Conservation (phyloP, 2,797 vertebrate species). For the Chromis chromis region DNA sequence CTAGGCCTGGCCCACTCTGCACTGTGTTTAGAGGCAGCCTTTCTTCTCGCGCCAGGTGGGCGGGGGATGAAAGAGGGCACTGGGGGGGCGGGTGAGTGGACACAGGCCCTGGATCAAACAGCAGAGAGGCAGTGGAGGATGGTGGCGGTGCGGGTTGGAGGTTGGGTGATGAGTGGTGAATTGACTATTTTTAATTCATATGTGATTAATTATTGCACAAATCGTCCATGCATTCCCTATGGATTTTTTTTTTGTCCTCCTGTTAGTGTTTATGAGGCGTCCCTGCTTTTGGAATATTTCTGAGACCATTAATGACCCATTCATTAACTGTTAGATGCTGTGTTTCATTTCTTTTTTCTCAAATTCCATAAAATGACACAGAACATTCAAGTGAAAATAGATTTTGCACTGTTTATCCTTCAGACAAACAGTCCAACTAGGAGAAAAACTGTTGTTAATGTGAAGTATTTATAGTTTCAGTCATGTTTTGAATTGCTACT, state of each 20-base stretch:
- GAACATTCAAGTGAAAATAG: slow-evolving; percentile 19
- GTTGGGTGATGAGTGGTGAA: slow-evolving; percentile 46
- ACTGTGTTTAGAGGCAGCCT: slow-evolving; percentile 72
- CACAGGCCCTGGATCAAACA: slow-evolving; percentile 66
- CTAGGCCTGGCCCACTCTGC: slow-evolving; percentile 66
- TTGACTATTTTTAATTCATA: slow-evolving; percentile 50
- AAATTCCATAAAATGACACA: slow-evolving; percentile 27
- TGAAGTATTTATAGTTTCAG: slow-evolving; percentile 51
- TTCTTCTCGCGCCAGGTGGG: slow-evolving; percentile 82
- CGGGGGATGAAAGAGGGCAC: slow-evolving; percentile 66
- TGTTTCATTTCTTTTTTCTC: slow-evolving; percentile 51
- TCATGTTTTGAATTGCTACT: slow-evolving; percentile 41
- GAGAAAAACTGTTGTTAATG: slow-evolving; percentile 9
- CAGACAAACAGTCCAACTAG: neutral
- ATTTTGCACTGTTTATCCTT: neutral
- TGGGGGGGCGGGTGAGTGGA: slow-evolving; percentile 61
- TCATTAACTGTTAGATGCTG: slow-evolving; percentile 37
- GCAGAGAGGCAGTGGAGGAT: slow-evolving; percentile 52
- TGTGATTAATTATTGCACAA: slow-evolving; percentile 49
- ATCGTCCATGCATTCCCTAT: slow-evolving; percentile 26
- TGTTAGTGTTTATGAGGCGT: slow-evolving; percentile 46
- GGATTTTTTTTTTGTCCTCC: neutral
- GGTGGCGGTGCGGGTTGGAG: slow-evolving; percentile 27
- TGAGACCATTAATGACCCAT: slow-evolving; percentile 45
- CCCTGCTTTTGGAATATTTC: slow-evolving; percentile 37